Evolutionary conservation across 92 coral and sea anemone species (phyloP), one percentile per base, ranked within the genome.

Genomic region (Epizoanthus ramosus): DNA sequence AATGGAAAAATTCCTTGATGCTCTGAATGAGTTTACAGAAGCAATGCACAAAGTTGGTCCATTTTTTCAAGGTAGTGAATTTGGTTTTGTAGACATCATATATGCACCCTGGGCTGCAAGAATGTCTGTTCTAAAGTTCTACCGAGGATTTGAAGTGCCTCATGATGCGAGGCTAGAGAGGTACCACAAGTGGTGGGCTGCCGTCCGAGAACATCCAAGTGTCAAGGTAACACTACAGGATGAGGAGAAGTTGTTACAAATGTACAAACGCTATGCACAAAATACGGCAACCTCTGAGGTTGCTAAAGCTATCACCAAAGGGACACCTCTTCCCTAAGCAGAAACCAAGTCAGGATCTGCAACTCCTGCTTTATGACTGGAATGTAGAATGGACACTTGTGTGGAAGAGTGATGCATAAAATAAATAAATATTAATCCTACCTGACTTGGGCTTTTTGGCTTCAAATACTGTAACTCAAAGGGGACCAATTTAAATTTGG

Each of bases 1-100:
- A 57, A 87, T 70, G 24, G 83, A 87, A 45, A 59, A 89, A 67
- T 77, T 76, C 65, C 66, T 92, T 14, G 84, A 81, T 35, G 79
- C 80, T 21, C 57, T 88, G 3, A 23, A 69, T 3, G 84, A 80
- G 71, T 87, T 92, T 68, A 74, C 93, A 8, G 58, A 67, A 63
- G 95, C 91, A 63, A 89, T 92, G 95, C 88, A 90, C 50, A 71
- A 79, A 25, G 70, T 83, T 37, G 89, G 88, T 2, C 85, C 93
- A 52, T 92, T 80, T 64, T 92, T 92, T 56, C 91, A 89, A 19
- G 91, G 92, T 57, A 83, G 56, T 16, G 68, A 60, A 5, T 80
- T 92, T 58, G 86, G 95, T 54, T 92, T 86, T 81, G 89, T 87
- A 9, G 95, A 92, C 69, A 92, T 92, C 63, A 92, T 92, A 93